Conservation (phyloP, 2,888 invertebrate species). For the Conchocele bisecta region DNA sequence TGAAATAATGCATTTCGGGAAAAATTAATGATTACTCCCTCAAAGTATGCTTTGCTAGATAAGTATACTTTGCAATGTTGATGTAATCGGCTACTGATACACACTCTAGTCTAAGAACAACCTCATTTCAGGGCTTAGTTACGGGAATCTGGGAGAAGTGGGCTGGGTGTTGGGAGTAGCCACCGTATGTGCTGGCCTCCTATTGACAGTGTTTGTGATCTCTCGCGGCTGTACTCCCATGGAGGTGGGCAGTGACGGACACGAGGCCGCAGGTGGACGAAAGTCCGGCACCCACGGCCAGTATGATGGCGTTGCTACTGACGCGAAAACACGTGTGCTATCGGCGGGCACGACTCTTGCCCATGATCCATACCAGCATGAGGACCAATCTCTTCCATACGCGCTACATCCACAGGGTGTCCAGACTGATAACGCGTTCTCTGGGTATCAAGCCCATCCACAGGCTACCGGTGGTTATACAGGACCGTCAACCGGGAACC, state of each 20-base stretch:
- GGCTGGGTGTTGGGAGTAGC: constrained; percentile 2
- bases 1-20: no score
- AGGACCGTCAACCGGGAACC: neutral
- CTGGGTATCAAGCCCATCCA: constrained; percentile 34
- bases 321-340: constrained; percentile 44
- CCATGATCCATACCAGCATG: constrained; percentile 46
- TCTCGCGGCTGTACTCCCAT: constrained; percentile 56
- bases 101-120: no score
- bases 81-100: no score
- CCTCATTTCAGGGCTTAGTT: no score
- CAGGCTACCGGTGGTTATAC: neutral
- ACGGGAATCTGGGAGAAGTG: no score
- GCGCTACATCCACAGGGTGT: constrained; percentile 37
- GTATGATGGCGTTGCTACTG: constrained; percentile 39
- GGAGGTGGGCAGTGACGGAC: constrained; percentile 56
- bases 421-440: constrained; percentile 39
- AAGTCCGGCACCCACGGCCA: constrained; percentile 12
- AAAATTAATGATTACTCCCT: no score
- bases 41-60: no score
- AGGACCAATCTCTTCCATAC: constrained; percentile 36
- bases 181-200: neutral
- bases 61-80: no score
- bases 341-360: constrained; percentile 41
- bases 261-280: constrained; percentile 45
- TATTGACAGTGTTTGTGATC: constrained; percentile 30